phyloP scores from a whole-genome alignment of 2,113 vertebrate species.

The Typhlomys cinereus region DNA sequence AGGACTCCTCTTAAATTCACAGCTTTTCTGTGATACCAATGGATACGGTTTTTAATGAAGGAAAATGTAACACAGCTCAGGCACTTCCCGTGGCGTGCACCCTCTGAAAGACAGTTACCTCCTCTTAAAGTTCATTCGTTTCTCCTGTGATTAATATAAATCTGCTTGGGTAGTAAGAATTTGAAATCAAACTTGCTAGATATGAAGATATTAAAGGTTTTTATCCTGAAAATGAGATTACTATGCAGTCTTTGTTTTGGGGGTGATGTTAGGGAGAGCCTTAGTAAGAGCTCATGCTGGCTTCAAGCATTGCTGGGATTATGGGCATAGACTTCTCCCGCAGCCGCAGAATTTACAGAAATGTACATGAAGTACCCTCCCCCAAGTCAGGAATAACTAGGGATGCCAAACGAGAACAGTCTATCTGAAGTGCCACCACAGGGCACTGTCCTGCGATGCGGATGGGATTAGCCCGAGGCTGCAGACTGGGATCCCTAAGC shows the following conservation, averaged over 20 bases:
- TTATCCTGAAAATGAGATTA: background rate
- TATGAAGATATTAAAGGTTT: background rate
- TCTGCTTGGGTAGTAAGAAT: background rate
- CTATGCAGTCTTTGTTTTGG: background rate
- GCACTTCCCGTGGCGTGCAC: background rate
- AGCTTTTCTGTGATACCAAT: too few relatives aligned
- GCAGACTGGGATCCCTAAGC: background rate
- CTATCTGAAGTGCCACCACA: background rate
- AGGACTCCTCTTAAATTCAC: too few relatives aligned
- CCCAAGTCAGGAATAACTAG: constrained; percentile 3
- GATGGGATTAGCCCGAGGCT: too few relatives aligned
- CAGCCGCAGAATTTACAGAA: constrained; percentile 2
- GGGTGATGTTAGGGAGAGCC: background rate
- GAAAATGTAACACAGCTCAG: background rate
- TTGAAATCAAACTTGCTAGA: background rate
- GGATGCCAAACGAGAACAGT: background rate
- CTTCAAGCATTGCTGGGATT: background rate
- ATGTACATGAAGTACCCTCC: background rate
- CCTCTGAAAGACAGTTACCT: constrained; percentile 5
- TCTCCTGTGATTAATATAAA: background rate
- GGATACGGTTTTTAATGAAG: background rate
- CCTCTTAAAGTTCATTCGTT: background rate
- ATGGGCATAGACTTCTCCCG: background rate
- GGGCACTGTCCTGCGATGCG: background rate
- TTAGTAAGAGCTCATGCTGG: background rate